Evolutionary conservation across 2,797 vertebrate species (phyloP).

Genomic region (Naso thynnoides): DNA sequence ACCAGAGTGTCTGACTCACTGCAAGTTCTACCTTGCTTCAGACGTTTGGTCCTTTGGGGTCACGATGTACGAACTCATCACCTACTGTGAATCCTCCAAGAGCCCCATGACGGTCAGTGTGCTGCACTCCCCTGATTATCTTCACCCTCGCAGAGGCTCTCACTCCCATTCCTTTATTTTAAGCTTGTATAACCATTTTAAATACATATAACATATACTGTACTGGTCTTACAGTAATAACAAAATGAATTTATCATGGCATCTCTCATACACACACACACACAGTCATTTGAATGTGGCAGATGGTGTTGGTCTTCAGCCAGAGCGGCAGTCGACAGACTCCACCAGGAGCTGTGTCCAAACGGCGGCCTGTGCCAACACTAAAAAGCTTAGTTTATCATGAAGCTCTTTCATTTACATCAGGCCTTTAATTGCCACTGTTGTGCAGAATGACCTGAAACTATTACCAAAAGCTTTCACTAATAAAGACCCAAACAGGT

Average conservation of each 20-base stretch:
- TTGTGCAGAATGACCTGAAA: background rate
- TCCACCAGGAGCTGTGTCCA: conserved; percentile 44
- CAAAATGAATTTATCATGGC: background rate
- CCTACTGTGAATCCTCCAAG: conserved; percentile 91
- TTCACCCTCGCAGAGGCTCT: background rate
- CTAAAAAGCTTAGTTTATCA: conserved; percentile 19
- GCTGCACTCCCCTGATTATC: background rate
- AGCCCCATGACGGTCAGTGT: conserved; percentile 92
- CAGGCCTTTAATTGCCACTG: conserved; percentile 1
- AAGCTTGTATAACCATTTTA: background rate
- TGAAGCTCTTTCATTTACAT: conserved; percentile 18
- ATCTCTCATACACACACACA: background rate
- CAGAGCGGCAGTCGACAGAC: conserved; percentile 64
- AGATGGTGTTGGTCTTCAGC: conserved; percentile 69
- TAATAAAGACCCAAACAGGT: background rate
- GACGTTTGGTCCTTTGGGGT: conserved; percentile 99
- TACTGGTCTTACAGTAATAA: background rate
- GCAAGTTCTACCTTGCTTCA: conserved; percentile 95
- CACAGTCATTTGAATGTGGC: conserved; percentile 39
- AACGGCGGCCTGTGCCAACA: conserved; percentile 21
- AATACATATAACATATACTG: conserved; percentile 4
- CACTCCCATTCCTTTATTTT: background rate
- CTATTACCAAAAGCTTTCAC: background rate
- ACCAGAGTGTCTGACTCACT: conserved; percentile 93
- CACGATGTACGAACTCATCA: conserved; percentile 95